Base-by-base conservation (phyloP, 2,888 invertebrate genomes). In the Yponomeuta evonymella region DNA sequence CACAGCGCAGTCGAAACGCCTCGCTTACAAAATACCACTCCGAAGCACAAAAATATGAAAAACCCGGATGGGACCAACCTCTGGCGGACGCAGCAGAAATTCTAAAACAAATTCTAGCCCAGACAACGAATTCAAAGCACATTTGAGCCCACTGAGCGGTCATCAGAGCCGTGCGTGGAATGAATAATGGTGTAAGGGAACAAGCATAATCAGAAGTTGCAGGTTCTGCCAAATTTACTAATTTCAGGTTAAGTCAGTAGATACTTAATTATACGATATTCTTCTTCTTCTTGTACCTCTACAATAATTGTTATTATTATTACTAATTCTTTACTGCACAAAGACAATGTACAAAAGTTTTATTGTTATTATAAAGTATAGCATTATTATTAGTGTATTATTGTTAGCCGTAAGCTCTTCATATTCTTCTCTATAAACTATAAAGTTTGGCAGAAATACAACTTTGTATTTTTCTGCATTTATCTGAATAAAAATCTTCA, bases 91-190 rank as follows among this genome's bases (percentile, higher is more conserved):
- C 67, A 36, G 33, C 67, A 67, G 67, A 36, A 67, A 36, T 36
- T 67, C 67, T 67, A 69, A 58, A 58, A 58, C 51, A 12, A 65
- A 63, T 65, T 63, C 70, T 30, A 62, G 73, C 72, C 71, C 58
- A 69, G 70, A 69, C 69, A 73, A 75, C 74, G 76, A 79, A 84
- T 85, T 83, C 83, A 75, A 79, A 76, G 73, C 81, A 78, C 80
- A 83, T 74, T 73, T 74, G 67, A 78, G 78, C 76, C 79, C 81
- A 80, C 77, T 78, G 79, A 78, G 81, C 81, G 83, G 82, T 82
- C 83, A 83, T 72, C 76, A 58, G 68, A 48, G n/a, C 70, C 83
- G 85, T 84, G 87, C 77, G 72, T 74, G 48, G 87, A 82, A 87
- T 87, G 70, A 29, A 30, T 67, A 70, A 70, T 51, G 23, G 51